Conservation (phyloP, 2,113 vertebrate genomes). For the Corythaixoides concolor region DNA sequence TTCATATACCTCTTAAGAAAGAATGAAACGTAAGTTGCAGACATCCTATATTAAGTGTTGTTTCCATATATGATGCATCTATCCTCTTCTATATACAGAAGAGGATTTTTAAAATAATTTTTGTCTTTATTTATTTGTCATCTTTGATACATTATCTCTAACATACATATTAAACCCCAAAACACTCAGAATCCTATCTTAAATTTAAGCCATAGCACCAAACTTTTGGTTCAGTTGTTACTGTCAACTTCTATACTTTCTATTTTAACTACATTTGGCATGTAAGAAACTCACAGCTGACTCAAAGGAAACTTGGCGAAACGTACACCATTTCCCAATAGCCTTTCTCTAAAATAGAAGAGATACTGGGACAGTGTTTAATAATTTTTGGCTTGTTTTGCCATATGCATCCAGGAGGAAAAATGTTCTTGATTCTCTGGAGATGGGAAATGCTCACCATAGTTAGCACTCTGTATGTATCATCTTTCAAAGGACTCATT, state of each 20-base stretch:
- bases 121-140: background rate
- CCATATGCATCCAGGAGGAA: background rate
- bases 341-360: background rate
- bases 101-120: background rate
- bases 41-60: background rate
- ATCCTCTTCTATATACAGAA: background rate
- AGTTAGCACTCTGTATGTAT: background rate
- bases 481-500: background rate
- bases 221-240: background rate
- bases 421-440: background rate
- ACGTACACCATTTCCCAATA: constrained; percentile 6
- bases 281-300: background rate
- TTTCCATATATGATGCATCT: background rate
- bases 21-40: background rate
- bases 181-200: background rate
- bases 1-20: background rate
- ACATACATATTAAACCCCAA: background rate
- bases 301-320: background rate
- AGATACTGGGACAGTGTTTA: background rate
- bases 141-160: background rate
- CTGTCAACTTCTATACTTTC: background rate
- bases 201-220: background rate
- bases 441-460: background rate
- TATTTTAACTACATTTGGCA: background rate
- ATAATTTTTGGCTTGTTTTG: constrained; percentile 23